Evolutionary conservation across 2,113 vertebrate genomes (phyloP), one percentile per base, ranked within the genome.

Genomic region (Burhinus oedicnemus): DNA sequence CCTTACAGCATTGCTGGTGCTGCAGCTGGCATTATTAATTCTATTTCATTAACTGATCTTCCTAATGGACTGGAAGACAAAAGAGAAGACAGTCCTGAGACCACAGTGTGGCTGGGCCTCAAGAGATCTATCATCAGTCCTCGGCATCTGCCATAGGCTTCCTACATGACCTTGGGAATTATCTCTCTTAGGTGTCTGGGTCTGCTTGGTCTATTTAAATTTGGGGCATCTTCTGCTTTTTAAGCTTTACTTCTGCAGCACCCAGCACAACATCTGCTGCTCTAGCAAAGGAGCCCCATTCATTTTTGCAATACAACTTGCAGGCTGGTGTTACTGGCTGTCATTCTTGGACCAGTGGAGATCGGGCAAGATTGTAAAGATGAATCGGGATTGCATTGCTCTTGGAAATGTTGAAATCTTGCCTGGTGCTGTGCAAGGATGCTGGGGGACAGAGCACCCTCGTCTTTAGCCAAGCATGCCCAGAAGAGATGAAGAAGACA

Each of bases 11-110:
- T 38, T 94, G 91, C 84, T 95, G 95, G 91, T 93, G 64, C 75
- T 95, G 89, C 89, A 97, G 84, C 87, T 97, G 93, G 87, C 78
- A 83, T 93, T 95, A 93, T 95, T 96, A 96, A 96, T 87, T 89
- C 94, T 52, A 92, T 95, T 95, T 96, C 93, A 97, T 96, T 94
- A 96, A 93, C 55, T 62, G 75, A 88, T 91, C 87, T 62, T 94
- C 82, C 40, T 93, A 93, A 93, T 95, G 95, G 65, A 83, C 93
- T 91, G 82, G 62, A 93, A 97, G 93, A 95, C 93, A 95, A 94
- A 87, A 88, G 94, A 79, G 68, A 95, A 94, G 93, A 70, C 22
- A 62, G 82, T 44, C 55, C 71, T 66, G 84, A 90, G 91, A 85
- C 64, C 68, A 91, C 57, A 82, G 81, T 0, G 0, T 83, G 84